Evolutionary conservation across 2,797 vertebrate genomes (phyloP), one percentile per base, ranked within the genome.

Genomic region (Gambelia wislizenii): DNA sequence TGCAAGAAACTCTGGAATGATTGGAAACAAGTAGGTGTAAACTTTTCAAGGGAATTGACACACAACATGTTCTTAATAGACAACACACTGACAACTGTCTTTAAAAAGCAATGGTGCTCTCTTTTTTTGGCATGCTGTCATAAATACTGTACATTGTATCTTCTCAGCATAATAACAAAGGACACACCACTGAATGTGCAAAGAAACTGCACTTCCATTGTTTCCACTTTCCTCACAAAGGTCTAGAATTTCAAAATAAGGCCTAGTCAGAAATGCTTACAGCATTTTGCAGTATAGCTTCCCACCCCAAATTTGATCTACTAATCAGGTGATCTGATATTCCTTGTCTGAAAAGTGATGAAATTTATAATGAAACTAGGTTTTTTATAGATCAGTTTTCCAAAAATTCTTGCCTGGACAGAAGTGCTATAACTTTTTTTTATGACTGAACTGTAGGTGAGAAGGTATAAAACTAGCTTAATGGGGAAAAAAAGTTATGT

Each of bases 171-270:
- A 90, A 89, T 42, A 0, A 44, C 36, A 0, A 47, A 54, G 81
- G 78, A n/a, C 0, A 49, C 30, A 74, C 13, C 0, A 7, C 8
- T 87, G 78, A 0, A n/a, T 72, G 90, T 82, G 0, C 64, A n/a
- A 7, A 22, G 3, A 85, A 59, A n/a, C 0, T 59, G 7, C 0
- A 9, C 1, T 4, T 72, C 85, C 91, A 81, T 30, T 49, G 0
- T 78, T 90, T 93, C 86, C 33, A 74, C 0, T 89, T 0, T 77
- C 86, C 20, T 25, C 1, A 9, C 0, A 49, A 85, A 8, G 22
- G 30, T 87, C 88, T 77, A 84, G 61, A 87, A 83, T 91, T 90
- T 89, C 56, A 85, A 92, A 93, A 49, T 6, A 85, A 3, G 16
- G 70, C 0, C 20, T 64, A 5, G 4, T 33, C 84, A 61, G 5